Base-by-base conservation (phyloP, 2,888 invertebrate species). In the Dioctria rufipes region DNA sequence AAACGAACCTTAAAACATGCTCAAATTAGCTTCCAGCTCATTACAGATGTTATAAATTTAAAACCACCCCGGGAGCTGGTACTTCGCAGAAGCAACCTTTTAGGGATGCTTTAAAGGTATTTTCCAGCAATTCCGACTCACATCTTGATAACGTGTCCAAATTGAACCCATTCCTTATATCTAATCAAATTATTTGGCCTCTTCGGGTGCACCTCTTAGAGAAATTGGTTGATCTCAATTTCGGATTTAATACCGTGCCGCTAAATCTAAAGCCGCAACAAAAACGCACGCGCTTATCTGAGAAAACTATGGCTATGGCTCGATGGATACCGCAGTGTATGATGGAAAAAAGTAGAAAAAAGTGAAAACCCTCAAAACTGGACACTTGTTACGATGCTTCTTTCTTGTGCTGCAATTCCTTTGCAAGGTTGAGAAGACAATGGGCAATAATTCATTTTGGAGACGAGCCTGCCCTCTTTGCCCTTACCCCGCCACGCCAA, bases 371-470 rank as follows among this genome's bases (percentile, higher is more conserved):
- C 63, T 77, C 77, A 54, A 78, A 78, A 54, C 79, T 67, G 58
- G 79, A 67, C 79, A 79, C 79, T 79, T 79, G 79, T 49, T 79
- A 6, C 39, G 60, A 25, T 39, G 65, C 37, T 79, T 58, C 65
- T 65, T 79, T 58, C 65, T 65, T 51, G 6, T 40, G 42, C 66
- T 51, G 65, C 40, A 78, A 63, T 78, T 66, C 79, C 13, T 54
- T 42, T 49, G 40, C 58, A 58, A 58, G 37, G 58, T 66, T 63
- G 25, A 25, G 25, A 77, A 81, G 81, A 82, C 82, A 82, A 82
- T 82, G 80, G 78, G 37, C 80, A 67, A 81, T 82, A 82, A 81
- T 69, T 82, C 82, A 82, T 81, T 80, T 77, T 71, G 51, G 65
- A 43, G 54, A 79, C 79, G 80, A 77, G 80, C 73, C 78, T 81